phyloP scores from a whole-genome alignment of 2,888 invertebrate species.

The Boloria selene region DNA sequence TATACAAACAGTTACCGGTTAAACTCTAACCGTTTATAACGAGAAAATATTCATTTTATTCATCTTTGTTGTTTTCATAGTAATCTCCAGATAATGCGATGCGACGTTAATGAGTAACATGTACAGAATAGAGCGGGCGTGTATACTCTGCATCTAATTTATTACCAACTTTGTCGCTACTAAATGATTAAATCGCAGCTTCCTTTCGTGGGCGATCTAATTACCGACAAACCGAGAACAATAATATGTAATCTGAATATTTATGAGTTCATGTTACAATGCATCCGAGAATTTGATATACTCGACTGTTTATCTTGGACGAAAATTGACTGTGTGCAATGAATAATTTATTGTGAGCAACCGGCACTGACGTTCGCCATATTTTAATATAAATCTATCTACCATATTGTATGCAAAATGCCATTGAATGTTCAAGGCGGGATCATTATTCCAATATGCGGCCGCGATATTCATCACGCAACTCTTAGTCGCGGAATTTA shows the following conservation, averaged over 20 bases:
- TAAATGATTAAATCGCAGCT: constrained; percentile 67
- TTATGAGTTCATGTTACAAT: constrained; percentile 60
- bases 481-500: constrained; percentile 72
- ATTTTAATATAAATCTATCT: constrained; percentile 82
- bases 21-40: not conserved
- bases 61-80: constrained; percentile 33
- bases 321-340: constrained; percentile 79
- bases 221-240: constrained; percentile 78
- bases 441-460: constrained; percentile 80
- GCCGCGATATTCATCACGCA: constrained; percentile 78
- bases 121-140: constrained; percentile 51
- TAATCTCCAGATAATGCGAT: constrained; percentile 33
- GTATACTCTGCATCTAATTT: constrained; percentile 59
- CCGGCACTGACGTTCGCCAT: constrained; percentile 78
- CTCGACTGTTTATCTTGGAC: constrained; percentile 72
- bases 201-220: constrained; percentile 80
- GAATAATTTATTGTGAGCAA: constrained; percentile 80
- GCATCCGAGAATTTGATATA: constrained; percentile 74
- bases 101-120: constrained; percentile 58
- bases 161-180: constrained; percentile 72
- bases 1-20: not conserved
- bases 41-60: constrained; percentile 30
- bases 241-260: constrained; percentile 79
- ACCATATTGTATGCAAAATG: constrained; percentile 82
- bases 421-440: constrained; percentile 80